A percentile compares a stretch with the other conserved stretches of the same genome.
These are phyloP conservation scores for Melanostigma gelatinosum DNA, from an alignment of 2,113 vertebrate species.

Conservation along the genomic window DNA sequence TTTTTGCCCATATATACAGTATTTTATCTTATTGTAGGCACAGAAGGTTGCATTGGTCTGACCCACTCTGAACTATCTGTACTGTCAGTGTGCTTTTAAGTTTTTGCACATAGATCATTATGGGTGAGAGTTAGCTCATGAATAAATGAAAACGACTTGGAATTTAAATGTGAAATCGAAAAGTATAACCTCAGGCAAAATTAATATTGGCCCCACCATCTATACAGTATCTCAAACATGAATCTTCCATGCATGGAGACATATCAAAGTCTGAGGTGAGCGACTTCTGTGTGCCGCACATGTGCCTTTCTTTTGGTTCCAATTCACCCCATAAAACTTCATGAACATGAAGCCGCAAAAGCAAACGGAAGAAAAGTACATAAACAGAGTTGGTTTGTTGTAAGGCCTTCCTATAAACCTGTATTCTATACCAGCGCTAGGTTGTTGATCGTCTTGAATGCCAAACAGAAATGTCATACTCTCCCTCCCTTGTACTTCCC, in stretches of 20 bases:
- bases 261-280: slow-evolving; percentile 15
- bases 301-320: slow-evolving; percentile 3
- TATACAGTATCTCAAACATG: background rate
- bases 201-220: slow-evolving; percentile 18
- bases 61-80: background rate
- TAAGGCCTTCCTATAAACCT: slow-evolving; percentile 24
- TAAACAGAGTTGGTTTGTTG: slow-evolving; percentile 15
- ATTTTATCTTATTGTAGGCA: background rate
- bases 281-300: background rate
- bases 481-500: background rate
- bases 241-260: slow-evolving; percentile 21
- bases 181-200: slow-evolving; percentile 13
- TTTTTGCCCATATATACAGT: background rate
- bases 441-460: background rate
- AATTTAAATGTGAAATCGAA: slow-evolving; percentile 23
- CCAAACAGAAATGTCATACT: slow-evolving; percentile 35
- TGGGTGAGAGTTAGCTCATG: background rate
- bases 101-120: slow-evolving; percentile 2
- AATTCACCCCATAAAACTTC: slow-evolving; percentile 4
- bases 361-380: background rate
- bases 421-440: background rate
- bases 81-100: background rate
- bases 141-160: slow-evolving; percentile 7
- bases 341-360: background rate
- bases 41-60: background rate